These are phyloP conservation scores for Anadara kagoshimensis DNA, from an alignment of 1,140 invertebrate genomes.

Conservation along the genomic window DNA sequence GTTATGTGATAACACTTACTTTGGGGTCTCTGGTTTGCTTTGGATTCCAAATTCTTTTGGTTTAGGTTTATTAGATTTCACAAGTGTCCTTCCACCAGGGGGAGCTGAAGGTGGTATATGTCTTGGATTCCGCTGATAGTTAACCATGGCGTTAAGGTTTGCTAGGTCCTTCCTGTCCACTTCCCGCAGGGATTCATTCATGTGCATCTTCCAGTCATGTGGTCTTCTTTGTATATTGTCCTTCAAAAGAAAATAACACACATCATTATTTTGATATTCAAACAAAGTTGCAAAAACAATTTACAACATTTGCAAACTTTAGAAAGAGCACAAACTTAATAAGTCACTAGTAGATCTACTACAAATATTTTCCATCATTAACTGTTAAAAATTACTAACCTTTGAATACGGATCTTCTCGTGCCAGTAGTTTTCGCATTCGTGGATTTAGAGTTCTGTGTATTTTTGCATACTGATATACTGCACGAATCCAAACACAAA, in stretches of 20 bases:
- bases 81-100: conserved; percentile 51
- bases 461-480: too few relatives aligned
- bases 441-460: too few relatives aligned
- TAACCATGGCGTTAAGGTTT: conserved; percentile 59
- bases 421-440: too few relatives aligned
- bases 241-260: not conserved
- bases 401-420: too few relatives aligned
- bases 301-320: too few relatives aligned
- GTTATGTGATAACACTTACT: conserved; percentile 37
- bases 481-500: too few relatives aligned
- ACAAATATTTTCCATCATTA: too few relatives aligned
- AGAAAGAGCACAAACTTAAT: too few relatives aligned
- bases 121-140: conserved; percentile 66
- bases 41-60: conserved; percentile 65
- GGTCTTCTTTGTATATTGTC: not conserved
- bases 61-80: conserved; percentile 54
- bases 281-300: not conserved
- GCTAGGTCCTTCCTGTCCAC: conserved; percentile 59
- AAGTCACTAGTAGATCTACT: too few relatives aligned
- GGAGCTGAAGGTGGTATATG: conserved; percentile 56
- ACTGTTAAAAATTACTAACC: too few relatives aligned
- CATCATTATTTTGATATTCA: too few relatives aligned
- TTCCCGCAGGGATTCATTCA: conserved; percentile 61
- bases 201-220: conserved; percentile 64
- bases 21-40: conserved; percentile 36